Percentiles rank a stretch among this genome's conserved stretches.
These are phyloP conservation scores for Seriola rivoliana DNA, from an alignment of 2,113 vertebrate species.

Conservation along the genomic window DNA sequence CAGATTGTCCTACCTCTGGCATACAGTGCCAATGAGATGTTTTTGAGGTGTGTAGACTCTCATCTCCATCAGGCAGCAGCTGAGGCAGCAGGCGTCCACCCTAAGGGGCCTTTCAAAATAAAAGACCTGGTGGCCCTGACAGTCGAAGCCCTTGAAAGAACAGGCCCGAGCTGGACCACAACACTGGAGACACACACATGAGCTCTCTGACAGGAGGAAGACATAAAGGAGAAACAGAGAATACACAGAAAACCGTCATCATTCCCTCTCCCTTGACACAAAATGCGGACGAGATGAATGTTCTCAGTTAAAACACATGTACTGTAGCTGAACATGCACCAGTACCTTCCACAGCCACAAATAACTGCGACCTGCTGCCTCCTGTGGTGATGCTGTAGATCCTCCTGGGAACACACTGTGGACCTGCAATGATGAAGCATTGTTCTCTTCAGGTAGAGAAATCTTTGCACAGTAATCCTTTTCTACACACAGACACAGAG, in stretches of 20 bases:
- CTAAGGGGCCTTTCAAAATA: conserved; percentile 81
- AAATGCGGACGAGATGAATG: neutral
- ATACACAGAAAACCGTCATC: neutral
- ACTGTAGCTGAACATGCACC: neutral
- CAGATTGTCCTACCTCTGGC: conserved; percentile 72
- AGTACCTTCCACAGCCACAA: conserved; percentile 86
- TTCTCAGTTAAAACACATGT: neutral
- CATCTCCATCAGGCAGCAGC: conserved; percentile 86
- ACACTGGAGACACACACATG: conserved; percentile 83
- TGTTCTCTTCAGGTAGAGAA: neutral
- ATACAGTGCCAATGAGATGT: conserved; percentile 79
- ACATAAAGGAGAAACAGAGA: neutral
- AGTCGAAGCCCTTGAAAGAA: conserved; percentile 77
- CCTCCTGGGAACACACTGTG: conserved; percentile 83
- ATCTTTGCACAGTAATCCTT: neutral
- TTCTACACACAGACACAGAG: neutral
- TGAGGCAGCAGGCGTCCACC: conserved; percentile 80
- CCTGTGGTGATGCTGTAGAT: conserved; percentile 81
- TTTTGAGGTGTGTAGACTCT: conserved; percentile 75
- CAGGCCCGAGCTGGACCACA: conserved; percentile 84
- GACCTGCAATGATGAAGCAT: conserved; percentile 69
- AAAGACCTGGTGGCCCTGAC: conserved; percentile 72
- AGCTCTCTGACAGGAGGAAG: conserved; percentile 78
- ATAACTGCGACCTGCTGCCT: conserved; percentile 73
- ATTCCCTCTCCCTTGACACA: neutral